Conservation (phyloP, 2,888 invertebrate genomes). For the Gryllus longicercus region DNA sequence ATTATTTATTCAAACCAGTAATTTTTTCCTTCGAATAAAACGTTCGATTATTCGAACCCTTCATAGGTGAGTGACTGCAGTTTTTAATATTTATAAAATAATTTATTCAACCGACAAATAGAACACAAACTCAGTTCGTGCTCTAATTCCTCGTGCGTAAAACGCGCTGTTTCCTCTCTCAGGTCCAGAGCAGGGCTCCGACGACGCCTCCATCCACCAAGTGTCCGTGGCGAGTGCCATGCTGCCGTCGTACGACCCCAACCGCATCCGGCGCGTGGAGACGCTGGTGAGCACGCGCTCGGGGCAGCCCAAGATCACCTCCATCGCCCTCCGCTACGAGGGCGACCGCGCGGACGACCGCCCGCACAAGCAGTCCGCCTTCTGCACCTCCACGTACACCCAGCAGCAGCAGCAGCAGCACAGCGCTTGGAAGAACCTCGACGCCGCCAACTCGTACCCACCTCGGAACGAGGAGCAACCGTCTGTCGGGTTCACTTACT, state of each 20-base stretch:
- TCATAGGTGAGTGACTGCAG: too few species aligned
- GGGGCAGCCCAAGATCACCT: constrained; percentile 38
- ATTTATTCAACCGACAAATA: too few species aligned
- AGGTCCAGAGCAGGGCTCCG: not conserved
- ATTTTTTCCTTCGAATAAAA: too few species aligned
- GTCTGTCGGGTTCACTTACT: not conserved
- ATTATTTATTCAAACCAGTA: too few species aligned
- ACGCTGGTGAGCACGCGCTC: constrained; percentile 34
- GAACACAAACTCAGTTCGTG: not conserved
- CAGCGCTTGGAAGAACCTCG: not conserved
- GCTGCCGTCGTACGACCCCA: constrained; percentile 32
- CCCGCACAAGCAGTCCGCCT: not conserved
- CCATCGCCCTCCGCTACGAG: constrained; percentile 38
- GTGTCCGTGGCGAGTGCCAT: constrained; percentile 28
- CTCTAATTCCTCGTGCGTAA: not conserved
- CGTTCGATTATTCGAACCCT: too few species aligned
- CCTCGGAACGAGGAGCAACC: not conserved
- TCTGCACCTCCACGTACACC: not conserved
- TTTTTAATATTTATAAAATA: too few species aligned
- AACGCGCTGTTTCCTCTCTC: not conserved
- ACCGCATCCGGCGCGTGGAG: constrained; percentile 31
- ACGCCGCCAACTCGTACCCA: not conserved
- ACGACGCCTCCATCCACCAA: constrained; percentile 19
- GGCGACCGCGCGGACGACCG: constrained; percentile 28
- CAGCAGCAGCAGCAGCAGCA: not conserved